Evolutionary conservation across 92 coral and sea anemone genomes (phyloP).

Genomic region (Chrysogorgia sp.): DNA sequence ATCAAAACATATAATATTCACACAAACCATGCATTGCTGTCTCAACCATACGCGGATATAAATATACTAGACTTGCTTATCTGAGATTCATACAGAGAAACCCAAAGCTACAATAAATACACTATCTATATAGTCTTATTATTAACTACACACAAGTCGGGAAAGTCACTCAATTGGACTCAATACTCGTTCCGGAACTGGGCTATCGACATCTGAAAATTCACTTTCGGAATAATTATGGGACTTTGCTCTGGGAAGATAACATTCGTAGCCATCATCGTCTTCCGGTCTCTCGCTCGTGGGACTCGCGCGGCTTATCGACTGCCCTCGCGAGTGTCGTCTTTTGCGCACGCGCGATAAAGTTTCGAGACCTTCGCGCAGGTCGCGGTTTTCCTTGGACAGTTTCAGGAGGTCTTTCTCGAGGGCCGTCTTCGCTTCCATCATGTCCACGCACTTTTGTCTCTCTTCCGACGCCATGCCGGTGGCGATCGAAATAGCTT

Average conservation of each 20-base stretch:
- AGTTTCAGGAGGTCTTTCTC: slow-evolving; percentile 39
- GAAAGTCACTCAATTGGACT: not conserved
- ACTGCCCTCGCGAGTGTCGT: slow-evolving; percentile 31
- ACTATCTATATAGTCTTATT: too few relatives aligned
- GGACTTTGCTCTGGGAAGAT: not conserved
- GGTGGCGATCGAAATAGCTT: slow-evolving; percentile 40
- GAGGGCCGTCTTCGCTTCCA: slow-evolving; percentile 34
- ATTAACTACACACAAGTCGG: not conserved
- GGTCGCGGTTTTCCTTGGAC: slow-evolving; percentile 37
- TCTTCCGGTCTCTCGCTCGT: slow-evolving; percentile 9
- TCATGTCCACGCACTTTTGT: slow-evolving; percentile 43
- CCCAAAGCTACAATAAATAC: too few relatives aligned
- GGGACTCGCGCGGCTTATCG: slow-evolving; percentile 15
- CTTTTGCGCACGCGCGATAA: slow-evolving; percentile 36
- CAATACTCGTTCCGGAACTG: not conserved
- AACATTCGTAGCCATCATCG: not conserved
- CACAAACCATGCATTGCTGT: too few relatives aligned
- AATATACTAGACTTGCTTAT: too few relatives aligned
- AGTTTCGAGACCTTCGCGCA: slow-evolving; percentile 42
- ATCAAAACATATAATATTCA: too few relatives aligned
- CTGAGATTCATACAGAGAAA: too few relatives aligned
- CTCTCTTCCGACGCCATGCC: slow-evolving; percentile 47
- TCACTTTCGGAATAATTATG: slow-evolving; percentile 17
- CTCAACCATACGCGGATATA: too few relatives aligned
- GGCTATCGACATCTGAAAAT: slow-evolving; percentile 24